A percentile compares a stretch with the other conserved stretches of the same genome.
Evolutionary conservation across 2,797 vertebrate species (phyloP).

Genomic region (Cynodonichthys magdalenae): DNA sequence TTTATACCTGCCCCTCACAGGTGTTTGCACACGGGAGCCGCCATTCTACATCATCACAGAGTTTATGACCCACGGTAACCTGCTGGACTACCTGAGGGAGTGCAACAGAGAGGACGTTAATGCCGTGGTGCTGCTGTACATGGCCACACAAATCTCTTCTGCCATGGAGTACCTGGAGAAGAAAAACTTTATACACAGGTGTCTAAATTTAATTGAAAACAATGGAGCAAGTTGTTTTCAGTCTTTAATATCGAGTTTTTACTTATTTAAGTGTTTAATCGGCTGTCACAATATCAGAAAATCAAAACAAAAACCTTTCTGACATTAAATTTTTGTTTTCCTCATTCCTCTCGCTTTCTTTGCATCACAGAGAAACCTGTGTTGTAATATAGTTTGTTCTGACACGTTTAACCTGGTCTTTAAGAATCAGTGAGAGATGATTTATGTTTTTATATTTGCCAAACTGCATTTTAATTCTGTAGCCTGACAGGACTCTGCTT

Average conservation of each 20-base stretch:
- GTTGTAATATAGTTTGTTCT: slow-evolving; percentile 54
- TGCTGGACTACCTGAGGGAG: slow-evolving; percentile 95
- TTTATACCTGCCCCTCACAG: slow-evolving; percentile 64
- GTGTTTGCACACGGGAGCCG: slow-evolving; percentile 96
- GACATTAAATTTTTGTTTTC: background rate
- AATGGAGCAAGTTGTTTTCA: background rate
- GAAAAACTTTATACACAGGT: slow-evolving; percentile 99
- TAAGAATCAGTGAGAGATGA: slow-evolving; percentile 26
- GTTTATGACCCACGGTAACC: slow-evolving; percentile 98
- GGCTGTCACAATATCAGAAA: slow-evolving; percentile 1
- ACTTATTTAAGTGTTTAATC: background rate
- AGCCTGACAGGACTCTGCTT: slow-evolving; percentile 53
- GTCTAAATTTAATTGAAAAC: background rate
- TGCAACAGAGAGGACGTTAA: slow-evolving; percentile 96
- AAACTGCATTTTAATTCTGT: slow-evolving; percentile 40
- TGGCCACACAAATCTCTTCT: slow-evolving; percentile 99
- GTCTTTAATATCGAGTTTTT: background rate
- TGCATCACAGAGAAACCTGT: slow-evolving; percentile 24
- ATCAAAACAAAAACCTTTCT: slow-evolving; percentile 3
- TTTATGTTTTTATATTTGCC: slow-evolving; percentile 48
- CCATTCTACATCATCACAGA: slow-evolving; percentile 99
- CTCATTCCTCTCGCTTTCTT: slow-evolving; percentile 10
- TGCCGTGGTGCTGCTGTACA: slow-evolving; percentile 96
- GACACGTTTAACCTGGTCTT: slow-evolving; percentile 45
- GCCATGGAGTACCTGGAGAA: slow-evolving; percentile 99